Evolutionary conservation across 53 echinoderm and acorn worm species (phyloP).

Genomic region (Stichopus horrens): DNA sequence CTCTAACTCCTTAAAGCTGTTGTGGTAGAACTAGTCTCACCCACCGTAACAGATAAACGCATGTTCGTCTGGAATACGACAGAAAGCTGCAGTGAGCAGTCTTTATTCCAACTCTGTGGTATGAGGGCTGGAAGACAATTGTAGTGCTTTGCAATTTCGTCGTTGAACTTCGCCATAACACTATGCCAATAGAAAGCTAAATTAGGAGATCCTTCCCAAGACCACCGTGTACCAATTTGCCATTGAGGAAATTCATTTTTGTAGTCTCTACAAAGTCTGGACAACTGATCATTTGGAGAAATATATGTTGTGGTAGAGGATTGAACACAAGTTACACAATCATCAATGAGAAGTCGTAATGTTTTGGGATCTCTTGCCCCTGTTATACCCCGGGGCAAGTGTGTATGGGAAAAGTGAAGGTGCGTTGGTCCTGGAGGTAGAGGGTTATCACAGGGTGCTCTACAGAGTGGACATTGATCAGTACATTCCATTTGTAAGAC

Average conservation of each 20-base stretch:
- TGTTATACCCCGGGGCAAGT: background rate
- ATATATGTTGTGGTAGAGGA: background rate
- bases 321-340: background rate
- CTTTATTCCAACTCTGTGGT: background rate
- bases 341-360: background rate
- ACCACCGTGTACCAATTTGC: background rate
- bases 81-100: no score
- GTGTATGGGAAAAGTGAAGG: background rate
- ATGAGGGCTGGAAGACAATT: slow-evolving; percentile 1
- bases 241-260: slow-evolving; percentile 1
- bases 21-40: no score
- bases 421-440: background rate
- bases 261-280: background rate
- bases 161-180: background rate
- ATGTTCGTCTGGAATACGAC: no score
- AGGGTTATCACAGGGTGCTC: background rate
- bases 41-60: no score
- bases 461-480: slow-evolving; percentile 12
- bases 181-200: background rate
- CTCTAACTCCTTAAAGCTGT: no score
- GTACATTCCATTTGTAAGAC: background rate
- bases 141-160: background rate
- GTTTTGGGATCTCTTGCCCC: background rate
- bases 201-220: background rate
- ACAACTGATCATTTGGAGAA: background rate